These are phyloP conservation scores for Bujurquina vittata DNA, from an alignment of 2,113 vertebrate genomes.

Conservation along the genomic window DNA sequence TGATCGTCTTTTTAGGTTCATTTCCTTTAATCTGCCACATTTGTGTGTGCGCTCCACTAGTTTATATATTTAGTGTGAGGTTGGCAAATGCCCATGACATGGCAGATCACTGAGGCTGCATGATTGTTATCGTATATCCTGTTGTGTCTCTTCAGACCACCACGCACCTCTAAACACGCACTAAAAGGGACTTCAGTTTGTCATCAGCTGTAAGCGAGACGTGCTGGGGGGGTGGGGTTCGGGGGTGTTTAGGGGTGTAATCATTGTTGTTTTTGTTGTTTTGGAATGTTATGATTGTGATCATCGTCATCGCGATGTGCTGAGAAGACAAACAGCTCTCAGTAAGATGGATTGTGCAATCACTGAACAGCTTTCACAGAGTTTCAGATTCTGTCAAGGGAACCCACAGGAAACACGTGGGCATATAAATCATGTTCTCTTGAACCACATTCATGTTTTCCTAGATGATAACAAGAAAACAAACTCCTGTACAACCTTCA, in stretches of 20 bases:
- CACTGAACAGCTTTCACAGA: background rate
- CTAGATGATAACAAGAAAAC: background rate
- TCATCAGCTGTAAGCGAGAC: rapidly evolving
- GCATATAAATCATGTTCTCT: background rate
- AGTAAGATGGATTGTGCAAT: background rate
- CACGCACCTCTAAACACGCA: rapidly evolving
- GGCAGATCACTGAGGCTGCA: background rate
- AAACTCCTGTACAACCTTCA: background rate
- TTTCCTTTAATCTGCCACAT: background rate
- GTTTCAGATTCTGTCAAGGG: background rate
- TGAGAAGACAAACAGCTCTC: background rate
- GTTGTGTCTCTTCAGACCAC: background rate
- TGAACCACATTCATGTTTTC: background rate
- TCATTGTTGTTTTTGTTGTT: background rate
- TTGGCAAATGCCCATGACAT: background rate
- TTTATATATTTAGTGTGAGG: background rate
- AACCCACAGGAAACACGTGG: background rate
- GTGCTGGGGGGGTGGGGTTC: background rate
- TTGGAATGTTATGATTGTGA: rapidly evolving
- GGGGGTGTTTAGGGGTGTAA: too few species aligned
- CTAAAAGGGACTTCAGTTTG: background rate
- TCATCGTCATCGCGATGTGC: rapidly evolving
- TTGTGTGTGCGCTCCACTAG: rapidly evolving
- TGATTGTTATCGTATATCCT: background rate
- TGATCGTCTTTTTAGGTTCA: background rate